Evolutionary conservation across 1,140 invertebrate species (phyloP), one percentile per base, ranked within the genome.

Genomic region (Lordiphosa stackelbergi): DNA sequence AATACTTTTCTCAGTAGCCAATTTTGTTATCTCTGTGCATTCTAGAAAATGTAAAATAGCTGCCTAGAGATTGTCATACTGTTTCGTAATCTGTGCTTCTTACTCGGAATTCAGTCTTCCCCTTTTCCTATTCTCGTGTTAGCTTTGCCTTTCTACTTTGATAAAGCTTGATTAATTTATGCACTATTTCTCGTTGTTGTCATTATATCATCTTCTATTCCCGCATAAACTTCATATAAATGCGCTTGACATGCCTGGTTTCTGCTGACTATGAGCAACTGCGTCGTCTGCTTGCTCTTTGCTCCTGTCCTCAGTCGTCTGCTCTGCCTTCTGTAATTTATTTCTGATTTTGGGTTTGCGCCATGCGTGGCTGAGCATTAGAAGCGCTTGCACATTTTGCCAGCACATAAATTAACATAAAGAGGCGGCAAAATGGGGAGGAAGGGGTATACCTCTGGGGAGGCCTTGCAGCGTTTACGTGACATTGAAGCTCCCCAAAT

Each of bases 401-500:
- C 75, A 75, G 75, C 75, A 81, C 75, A 79, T 79, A 79, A 81
- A 79, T 79, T 79, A 79, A 75, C 75, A 79, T 81, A 79, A 79
- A 81, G 75, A 75, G 66, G 63, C 68, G 61, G 53, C 55, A 47
- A 52, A 13, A 34, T 65, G 43, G 24, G 43, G 6, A n/a, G 28
- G 22, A 10, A 13, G 22, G 41, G 31, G 12, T 35, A 46, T 43
- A 36, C 63, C 53, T 51, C 46, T 35, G 35, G 58, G 62, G 73
- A 68, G 54, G 52, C 62, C 61, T 47, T 69, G 74, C 74, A 78
- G 73, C 68, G 70, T 55, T 73, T 78, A 78, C 73, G 73, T 79
- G 75, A 79, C 75, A 79, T 79, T 79, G 75, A 79, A 79, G 66
- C 74, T 49, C 16, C 31, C 31, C n/a, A 35, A 64, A 53, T 61